Percentiles rank a stretch among this genome's conserved stretches.
phyloP scores from a whole-genome alignment of 2,797 vertebrate species.

The Pseudotriccus pelzelni region DNA sequence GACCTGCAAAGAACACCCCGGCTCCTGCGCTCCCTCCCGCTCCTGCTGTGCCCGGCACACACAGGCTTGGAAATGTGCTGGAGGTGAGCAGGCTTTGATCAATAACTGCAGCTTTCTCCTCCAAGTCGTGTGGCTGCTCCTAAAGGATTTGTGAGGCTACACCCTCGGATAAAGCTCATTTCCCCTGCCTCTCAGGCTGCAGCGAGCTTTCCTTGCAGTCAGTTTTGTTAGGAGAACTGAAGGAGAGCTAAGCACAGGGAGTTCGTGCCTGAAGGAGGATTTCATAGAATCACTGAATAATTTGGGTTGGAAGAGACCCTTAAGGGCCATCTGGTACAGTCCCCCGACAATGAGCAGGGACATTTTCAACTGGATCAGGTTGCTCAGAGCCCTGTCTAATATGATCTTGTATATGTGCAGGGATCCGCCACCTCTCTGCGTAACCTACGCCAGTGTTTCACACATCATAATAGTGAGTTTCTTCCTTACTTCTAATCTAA shows the following conservation, averaged over 20 bases:
- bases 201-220: neutral
- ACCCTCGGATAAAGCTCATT: neutral
- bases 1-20: neutral
- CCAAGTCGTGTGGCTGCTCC: neutral
- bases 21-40: neutral
- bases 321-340: neutral
- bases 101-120: neutral
- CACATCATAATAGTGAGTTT: neutral
- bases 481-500: neutral
- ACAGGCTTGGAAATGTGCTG: fast-evolving
- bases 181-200: neutral
- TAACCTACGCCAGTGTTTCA: neutral
- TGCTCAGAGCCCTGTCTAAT: neutral
- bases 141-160: neutral
- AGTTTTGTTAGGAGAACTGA: neutral
- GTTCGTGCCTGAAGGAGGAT: neutral
- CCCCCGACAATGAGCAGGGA: neutral
- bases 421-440: neutral
- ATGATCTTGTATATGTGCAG: neutral
- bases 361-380: neutral
- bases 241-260: neutral
- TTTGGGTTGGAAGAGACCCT: neutral
- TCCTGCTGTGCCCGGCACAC: neutral
- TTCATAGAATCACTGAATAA: neutral
- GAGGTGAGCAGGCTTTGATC: neutral